These are phyloP conservation scores for Ganaspis brasiliensis DNA, from an alignment of 2,888 invertebrate species.

Conservation along the genomic window DNA sequence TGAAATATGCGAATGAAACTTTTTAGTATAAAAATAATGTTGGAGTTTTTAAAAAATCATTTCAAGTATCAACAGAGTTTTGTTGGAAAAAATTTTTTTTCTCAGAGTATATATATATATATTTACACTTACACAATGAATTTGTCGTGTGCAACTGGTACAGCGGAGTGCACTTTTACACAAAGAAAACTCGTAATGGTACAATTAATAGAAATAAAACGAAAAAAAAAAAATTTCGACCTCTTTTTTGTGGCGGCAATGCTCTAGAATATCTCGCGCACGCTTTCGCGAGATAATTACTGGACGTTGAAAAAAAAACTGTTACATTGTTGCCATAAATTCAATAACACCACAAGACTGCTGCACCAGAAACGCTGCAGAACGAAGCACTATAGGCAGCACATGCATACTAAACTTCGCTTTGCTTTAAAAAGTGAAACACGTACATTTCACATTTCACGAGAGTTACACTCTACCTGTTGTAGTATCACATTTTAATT, in stretches of 20 bases:
- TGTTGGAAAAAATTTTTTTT: too few species aligned
- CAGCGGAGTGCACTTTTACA: constrained; percentile 10
- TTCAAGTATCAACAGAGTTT: too few species aligned
- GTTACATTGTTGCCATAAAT: constrained; percentile 38
- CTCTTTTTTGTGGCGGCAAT: neutral
- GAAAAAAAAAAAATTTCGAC: neutral
- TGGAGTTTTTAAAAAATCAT: too few species aligned
- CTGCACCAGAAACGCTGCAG: constrained; percentile 25
- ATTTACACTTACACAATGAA: neutral
- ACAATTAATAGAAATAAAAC: constrained; percentile 35
- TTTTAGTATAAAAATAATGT: too few species aligned
- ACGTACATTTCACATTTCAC: neutral
- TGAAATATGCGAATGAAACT: too few species aligned
- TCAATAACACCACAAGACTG: constrained; percentile 33
- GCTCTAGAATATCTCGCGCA: constrained; percentile 32
- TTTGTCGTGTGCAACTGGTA: constrained; percentile 30
- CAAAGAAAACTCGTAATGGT: constrained; percentile 37
- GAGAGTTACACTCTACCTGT: neutral
- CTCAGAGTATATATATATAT: neutral
- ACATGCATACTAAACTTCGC: constrained; percentile 21
- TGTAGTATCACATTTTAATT: neutral
- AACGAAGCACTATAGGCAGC: constrained; percentile 2
- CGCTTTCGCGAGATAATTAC: constrained; percentile 41
- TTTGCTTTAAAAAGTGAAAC: constrained; percentile 23
- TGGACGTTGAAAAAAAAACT: constrained; percentile 25